Evolutionary conservation across 2,797 vertebrate species (phyloP), one percentile per base, ranked within the genome.

Genomic region (Phoxinus dragarum): DNA sequence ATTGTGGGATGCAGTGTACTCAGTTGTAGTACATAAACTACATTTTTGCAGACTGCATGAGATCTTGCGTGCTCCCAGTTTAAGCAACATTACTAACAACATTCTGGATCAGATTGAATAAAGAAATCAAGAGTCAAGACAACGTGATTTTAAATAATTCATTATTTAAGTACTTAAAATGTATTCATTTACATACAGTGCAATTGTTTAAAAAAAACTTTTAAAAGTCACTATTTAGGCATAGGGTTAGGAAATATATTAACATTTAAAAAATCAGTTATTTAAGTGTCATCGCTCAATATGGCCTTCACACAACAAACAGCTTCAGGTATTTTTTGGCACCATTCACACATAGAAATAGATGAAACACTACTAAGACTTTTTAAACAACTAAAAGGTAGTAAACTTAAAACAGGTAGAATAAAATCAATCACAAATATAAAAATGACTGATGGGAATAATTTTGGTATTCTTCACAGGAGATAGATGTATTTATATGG

Each of bases 291-390:
- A 12, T 27, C 40, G 36, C 2, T 36, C 21, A 80, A 67, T 14
- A 49, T 31, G 78, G 61, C 40, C 27, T 80, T 67, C 2, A 80
- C 31, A 67, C 31, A 52, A 12, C 17, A 42, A 17, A 66, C n/a
- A 6, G 42, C 64, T 49, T 79, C 23, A 64, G 76, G 14, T 27
- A 0, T n/a, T 5, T 74, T 82, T 83, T 83, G 72, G 44, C 82
- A 84, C 72, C 34, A 76, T 76, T 54, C 10, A 27, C 68, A 27
- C 27, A 82, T n/a, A 34, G 7, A 40, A 17, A 59, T 4, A 31
- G 8, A 40, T 36, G 16, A 9, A 36, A 49, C 17, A 61, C 0
- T 3, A 61, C 49, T 44, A 31, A 64, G 14, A 66, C 1, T 3
- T 38, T 64, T 42, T 59, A 72, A 40, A 81, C 16, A 31, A 69